phyloP scores from a whole-genome alignment of 2,113 vertebrate species.

The Brienomyrus brachyistius region DNA sequence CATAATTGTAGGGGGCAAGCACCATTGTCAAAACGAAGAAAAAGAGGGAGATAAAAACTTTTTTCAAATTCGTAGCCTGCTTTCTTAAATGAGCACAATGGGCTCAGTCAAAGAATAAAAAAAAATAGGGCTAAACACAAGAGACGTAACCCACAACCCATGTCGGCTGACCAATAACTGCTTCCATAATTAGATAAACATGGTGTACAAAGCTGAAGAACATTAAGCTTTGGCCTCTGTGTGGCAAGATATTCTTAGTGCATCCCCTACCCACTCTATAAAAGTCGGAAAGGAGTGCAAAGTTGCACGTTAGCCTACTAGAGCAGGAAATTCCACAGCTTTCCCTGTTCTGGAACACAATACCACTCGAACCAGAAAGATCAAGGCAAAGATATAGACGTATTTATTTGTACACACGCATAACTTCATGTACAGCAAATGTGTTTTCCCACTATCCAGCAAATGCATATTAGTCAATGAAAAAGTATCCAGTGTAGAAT shows the following conservation, averaged over 20 bases:
- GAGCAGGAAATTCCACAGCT: constrained; percentile 59
- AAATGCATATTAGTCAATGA: not conserved
- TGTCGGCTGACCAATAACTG: constrained; percentile 38
- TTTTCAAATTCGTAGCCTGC: not conserved
- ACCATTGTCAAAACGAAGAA: not conserved
- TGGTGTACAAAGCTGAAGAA: not conserved
- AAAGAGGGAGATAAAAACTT: not conserved
- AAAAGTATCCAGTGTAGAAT: not conserved
- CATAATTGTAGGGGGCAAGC: not conserved
- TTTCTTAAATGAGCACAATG: not conserved
- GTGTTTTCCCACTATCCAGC: not conserved
- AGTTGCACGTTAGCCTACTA: constrained; percentile 52
- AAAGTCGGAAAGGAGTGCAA: constrained; percentile 43
- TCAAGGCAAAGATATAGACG: not conserved
- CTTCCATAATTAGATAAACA: constrained; percentile 42
- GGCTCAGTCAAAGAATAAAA: not conserved
- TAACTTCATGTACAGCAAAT: not conserved
- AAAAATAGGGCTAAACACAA: not conserved
- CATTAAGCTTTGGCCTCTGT: not conserved
- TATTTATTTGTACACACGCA: not conserved
- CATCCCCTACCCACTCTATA: constrained; percentile 30
- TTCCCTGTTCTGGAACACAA: constrained; percentile 50
- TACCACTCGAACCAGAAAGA: constrained; percentile 30
- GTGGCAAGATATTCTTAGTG: constrained; percentile 45
- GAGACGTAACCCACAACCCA: not conserved